phyloP scores from a whole-genome alignment of 2,113 vertebrate species.

The Catharus minimus region DNA sequence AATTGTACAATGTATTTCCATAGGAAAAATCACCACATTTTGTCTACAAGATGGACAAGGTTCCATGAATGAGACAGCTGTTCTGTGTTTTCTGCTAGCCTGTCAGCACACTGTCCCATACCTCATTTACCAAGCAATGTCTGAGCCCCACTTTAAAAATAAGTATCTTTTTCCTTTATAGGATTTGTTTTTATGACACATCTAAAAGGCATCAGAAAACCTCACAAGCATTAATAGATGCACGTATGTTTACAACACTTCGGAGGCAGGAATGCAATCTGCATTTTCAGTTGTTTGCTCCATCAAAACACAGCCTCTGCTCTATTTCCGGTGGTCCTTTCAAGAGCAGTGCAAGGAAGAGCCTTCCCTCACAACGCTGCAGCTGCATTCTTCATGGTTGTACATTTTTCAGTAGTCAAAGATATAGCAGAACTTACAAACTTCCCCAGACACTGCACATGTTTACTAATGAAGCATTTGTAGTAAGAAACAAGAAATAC shows the following conservation, averaged over 20 bases:
- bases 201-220: not conserved
- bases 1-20: not conserved
- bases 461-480: not conserved
- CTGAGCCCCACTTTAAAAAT: not conserved
- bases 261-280: not conserved
- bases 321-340: not conserved
- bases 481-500: not conserved
- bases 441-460: rapidly evolving
- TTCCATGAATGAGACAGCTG: not conserved
- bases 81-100: not conserved
- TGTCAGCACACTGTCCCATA: not conserved
- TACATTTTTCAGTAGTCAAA: not conserved
- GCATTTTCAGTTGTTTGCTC: not conserved
- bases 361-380: not conserved
- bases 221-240: not conserved
- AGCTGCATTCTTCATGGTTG: not conserved
- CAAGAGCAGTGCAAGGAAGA: not conserved
- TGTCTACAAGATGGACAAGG: not conserved
- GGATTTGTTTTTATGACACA: not conserved
- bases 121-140: not conserved
- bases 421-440: not conserved
- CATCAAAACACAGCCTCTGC: not conserved
- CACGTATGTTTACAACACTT: not conserved
- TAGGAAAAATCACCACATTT: not conserved
- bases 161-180: not conserved